Conservation (phyloP, 2,888 invertebrate species). For the Muscina levida region DNA sequence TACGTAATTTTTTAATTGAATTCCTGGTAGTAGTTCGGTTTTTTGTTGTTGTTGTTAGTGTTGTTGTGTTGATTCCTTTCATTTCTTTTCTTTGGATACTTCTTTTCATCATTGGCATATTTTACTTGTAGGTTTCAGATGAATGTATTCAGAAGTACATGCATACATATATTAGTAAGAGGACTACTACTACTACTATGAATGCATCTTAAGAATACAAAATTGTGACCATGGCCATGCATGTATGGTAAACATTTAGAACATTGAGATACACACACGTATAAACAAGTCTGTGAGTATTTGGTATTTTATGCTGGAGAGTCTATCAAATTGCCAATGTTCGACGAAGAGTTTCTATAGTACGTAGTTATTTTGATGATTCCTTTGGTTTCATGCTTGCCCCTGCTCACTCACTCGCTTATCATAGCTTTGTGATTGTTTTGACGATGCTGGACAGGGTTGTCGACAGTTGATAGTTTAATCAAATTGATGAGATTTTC, state of each 20-base stretch:
- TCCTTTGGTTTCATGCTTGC: constrained; percentile 4
- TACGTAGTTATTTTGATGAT: constrained; percentile 8
- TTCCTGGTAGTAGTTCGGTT: constrained; percentile 43
- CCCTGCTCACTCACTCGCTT: constrained; percentile 14
- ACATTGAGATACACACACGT: too few relatives aligned
- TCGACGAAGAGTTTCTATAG: neutral
- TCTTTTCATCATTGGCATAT: constrained; percentile 9
- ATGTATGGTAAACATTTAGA: too few relatives aligned
- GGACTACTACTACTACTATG: too few relatives aligned
- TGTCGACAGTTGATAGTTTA: too few relatives aligned
- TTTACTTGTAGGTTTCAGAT: neutral
- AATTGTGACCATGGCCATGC: neutral
- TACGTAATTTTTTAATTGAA: constrained; percentile 60
- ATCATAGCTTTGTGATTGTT: neutral
- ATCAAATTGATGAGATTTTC: too few relatives aligned
- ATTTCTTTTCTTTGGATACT: constrained; percentile 29
- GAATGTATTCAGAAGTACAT: neutral
- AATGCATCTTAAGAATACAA: neutral
- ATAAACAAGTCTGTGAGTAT: too few relatives aligned
- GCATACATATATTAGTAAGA: too few relatives aligned
- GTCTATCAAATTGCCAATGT: too few relatives aligned
- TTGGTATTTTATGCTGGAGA: too few relatives aligned
- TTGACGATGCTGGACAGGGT: constrained; percentile 5
- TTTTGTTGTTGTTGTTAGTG: constrained; percentile 33
- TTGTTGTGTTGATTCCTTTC: too few relatives aligned